Evolutionary conservation across 2,888 invertebrate species (phyloP).

Genomic region (Saturnia pavonia): DNA sequence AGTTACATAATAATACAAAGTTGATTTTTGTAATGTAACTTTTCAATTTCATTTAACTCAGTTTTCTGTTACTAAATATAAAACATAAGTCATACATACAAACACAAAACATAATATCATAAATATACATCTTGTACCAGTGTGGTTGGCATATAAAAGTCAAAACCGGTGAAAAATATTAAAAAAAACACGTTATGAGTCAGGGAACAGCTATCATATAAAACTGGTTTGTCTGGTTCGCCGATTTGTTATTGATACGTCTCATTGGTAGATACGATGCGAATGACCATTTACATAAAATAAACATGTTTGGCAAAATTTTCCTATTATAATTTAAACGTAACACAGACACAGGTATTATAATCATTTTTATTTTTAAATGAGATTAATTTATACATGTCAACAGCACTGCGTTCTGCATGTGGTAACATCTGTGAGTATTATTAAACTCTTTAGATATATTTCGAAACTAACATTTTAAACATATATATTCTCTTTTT

Average conservation of each 20-base stretch:
- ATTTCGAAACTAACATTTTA: no score
- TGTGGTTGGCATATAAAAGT: neutral
- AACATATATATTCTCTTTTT: no score
- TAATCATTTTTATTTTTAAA: neutral
- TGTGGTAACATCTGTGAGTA: neutral
- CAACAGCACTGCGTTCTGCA: neutral
- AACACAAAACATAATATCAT: neutral
- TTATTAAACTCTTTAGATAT: neutral
- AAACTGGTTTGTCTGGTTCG: slow-evolving; percentile 54
- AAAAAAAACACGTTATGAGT: slow-evolving; percentile 40
- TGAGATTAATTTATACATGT: neutral
- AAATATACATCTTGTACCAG: neutral
- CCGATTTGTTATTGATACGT: slow-evolving; percentile 41
- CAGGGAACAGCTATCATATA: slow-evolving; percentile 39
- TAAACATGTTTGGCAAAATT: slow-evolving; percentile 4
- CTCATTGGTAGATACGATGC: slow-evolving; percentile 29
- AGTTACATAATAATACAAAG: no score
- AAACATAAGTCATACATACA: no score
- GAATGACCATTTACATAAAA: slow-evolving; percentile 14
- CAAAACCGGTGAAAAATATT: slow-evolving; percentile 26
- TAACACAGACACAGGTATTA: neutral
- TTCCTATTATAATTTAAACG: neutral
- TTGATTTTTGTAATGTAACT: no score
- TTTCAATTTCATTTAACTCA: no score
- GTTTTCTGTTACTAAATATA: no score